Evolutionary conservation across 2,797 vertebrate species (phyloP).

Genomic region (Poliocrania exsul): DNA sequence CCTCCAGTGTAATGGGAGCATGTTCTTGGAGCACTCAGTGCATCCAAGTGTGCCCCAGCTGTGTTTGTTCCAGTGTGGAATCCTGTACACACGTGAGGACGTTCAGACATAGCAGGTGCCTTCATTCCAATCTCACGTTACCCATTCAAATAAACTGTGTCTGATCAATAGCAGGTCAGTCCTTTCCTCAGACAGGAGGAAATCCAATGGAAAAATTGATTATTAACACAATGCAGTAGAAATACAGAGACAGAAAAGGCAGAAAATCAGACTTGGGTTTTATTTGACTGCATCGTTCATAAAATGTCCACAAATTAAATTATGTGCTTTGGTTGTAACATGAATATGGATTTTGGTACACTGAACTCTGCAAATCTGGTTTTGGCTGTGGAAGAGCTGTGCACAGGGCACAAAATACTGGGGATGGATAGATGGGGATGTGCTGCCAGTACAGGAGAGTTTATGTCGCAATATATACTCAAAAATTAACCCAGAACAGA

Average conservation of each 20-base stretch:
- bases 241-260: background rate
- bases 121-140: background rate
- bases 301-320: background rate
- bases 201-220: conserved; percentile 5
- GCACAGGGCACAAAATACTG: background rate
- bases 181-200: background rate
- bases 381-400: background rate
- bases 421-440: background rate
- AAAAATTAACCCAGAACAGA: background rate
- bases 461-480: background rate
- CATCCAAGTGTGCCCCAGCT: background rate
- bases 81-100: background rate
- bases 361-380: background rate
- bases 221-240: background rate
- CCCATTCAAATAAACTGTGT: background rate
- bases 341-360: background rate
- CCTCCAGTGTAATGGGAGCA: background rate
- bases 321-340: background rate
- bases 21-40: background rate
- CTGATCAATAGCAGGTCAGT: background rate
- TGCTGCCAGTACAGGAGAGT: background rate
- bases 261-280: background rate
- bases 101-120: background rate
- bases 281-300: background rate
- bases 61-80: background rate